Evolutionary conservation across 2,888 invertebrate genomes (phyloP).

Genomic region (Aphelenchoides bicaudatus): DNA sequence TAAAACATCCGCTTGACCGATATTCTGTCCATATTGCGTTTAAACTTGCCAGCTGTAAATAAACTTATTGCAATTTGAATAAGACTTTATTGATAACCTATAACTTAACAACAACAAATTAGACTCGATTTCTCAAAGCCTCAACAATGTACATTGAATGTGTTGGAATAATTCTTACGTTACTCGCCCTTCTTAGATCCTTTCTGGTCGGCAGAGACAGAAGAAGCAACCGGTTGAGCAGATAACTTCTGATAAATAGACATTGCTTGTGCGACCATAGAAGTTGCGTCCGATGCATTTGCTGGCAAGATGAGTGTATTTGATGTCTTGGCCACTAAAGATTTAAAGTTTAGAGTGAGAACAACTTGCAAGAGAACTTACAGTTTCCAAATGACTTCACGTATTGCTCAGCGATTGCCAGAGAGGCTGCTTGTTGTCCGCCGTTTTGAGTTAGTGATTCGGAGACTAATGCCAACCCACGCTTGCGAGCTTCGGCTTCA

Average conservation of each 20-base stretch:
- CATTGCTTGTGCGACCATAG: constrained; percentile 53
- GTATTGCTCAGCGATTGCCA: constrained; percentile 91
- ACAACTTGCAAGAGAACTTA: constrained; percentile 20
- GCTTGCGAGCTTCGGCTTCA: constrained; percentile 72
- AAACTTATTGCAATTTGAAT: constrained; percentile 15
- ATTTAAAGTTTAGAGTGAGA: too few relatives aligned
- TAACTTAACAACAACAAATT: too few relatives aligned
- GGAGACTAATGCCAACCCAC: constrained; percentile 76
- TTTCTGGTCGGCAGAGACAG: not conserved
- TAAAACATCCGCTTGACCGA: constrained; percentile 26
- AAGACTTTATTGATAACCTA: too few relatives aligned
- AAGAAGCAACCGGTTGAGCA: not conserved
- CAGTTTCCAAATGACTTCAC: constrained; percentile 69
- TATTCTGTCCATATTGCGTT: constrained; percentile 1
- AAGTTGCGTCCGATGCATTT: constrained; percentile 66
- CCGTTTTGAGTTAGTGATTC: constrained; percentile 66
- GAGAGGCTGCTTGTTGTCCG: constrained; percentile 83
- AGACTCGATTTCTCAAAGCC: not conserved
- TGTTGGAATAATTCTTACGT: not conserved
- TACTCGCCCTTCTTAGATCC: too few relatives aligned
- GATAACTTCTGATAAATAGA: constrained; percentile 47
- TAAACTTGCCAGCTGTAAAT: constrained; percentile 4
- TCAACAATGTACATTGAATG: not conserved
- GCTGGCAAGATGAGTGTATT: constrained; percentile 91
- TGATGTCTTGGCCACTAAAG: constrained; percentile 80